Base-by-base conservation (phyloP, 2,888 invertebrate species). In the Megaustenia siamemsis region DNA sequence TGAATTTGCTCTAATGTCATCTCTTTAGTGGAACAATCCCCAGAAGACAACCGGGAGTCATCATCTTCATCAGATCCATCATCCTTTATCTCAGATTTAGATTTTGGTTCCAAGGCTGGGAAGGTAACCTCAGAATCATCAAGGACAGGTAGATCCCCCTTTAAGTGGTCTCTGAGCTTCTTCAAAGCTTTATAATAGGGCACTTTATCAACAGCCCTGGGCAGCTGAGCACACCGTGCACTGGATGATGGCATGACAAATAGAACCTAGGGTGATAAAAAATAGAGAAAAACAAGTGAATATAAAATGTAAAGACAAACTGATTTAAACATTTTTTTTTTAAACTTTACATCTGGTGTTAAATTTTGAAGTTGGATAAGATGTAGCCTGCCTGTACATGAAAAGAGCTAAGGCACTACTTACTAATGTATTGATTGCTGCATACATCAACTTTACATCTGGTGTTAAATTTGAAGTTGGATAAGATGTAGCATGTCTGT, bases 221-320 rank as follows among this genome's bases (percentile, higher is more conserved):
- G 99, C 90, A 99, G 95, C 94, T 99, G 98, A 63, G 99, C 98
- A 95, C 98, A 99, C 81, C 99, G 96, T 78, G 99, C 98, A 93
- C 98, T 98, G 79, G 98, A 98, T 82, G 98, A 99, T 88, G 99
- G 99, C 98, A 99, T 98, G 93, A 99, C 99, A 97, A 98, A 99
- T 96, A 98, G 97, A 94, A 97, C 97, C 98, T 98, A 95, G 21
- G 15, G 40, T n/a, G n/a, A n/a, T n/a, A n/a, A n/a, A n/a, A n/a
- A n/a, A n/a, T n/a, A n/a, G n/a, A n/a, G 49, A 45, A 2, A 76
- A 45, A 32, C 45, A 53, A n/a, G n/a, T 18, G 35, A 38, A 73
- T 8, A n/a, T n/a, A n/a, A n/a, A n/a, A n/a, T n/a, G n/a, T n/a
- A n/a, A n/a, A n/a, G n/a, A n/a, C n/a, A n/a, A n/a, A n/a, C n/a